Conservation (phyloP, 1,140 invertebrate genomes). For the Tyrophagus putrescentiae region DNA sequence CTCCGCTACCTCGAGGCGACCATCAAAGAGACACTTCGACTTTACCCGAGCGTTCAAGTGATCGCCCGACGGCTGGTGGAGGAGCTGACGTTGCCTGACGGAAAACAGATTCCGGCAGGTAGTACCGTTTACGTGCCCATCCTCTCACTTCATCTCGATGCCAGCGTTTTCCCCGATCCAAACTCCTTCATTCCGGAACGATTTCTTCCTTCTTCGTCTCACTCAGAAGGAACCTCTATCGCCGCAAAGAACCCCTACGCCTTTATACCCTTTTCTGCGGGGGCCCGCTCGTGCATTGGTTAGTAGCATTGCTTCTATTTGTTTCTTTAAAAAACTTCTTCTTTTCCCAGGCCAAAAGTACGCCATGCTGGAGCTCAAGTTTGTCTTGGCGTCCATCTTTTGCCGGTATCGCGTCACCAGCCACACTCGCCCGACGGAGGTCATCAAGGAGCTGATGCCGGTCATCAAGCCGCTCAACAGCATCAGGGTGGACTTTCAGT, state of each 20-base stretch:
- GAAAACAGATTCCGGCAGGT: constrained; percentile 32
- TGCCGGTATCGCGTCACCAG: constrained; percentile 30
- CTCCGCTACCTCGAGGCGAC: constrained; percentile 36
- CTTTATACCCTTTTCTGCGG: constrained; percentile 59
- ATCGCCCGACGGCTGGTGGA: constrained; percentile 31
- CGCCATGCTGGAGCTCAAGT: constrained; percentile 42
- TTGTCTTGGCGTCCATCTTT: constrained; percentile 35
- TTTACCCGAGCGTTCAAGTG: constrained; percentile 34
- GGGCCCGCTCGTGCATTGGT: constrained; percentile 57
- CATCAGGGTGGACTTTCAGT: not conserved
- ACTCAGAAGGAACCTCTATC: constrained; percentile 32
- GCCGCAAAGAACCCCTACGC: constrained; percentile 44
- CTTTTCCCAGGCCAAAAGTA: constrained; percentile 39
- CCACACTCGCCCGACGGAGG: not conserved
- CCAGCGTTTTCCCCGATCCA: constrained; percentile 35
- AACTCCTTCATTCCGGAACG: constrained; percentile 38
- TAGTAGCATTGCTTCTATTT: too few relatives aligned
- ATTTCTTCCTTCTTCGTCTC: too few relatives aligned
- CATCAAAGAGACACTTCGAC: constrained; percentile 43
- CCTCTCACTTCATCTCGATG: constrained; percentile 36
- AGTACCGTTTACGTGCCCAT: constrained; percentile 34
- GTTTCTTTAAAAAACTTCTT: not conserved
- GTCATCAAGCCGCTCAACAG: not conserved
- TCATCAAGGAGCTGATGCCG: not conserved
- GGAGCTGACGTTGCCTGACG: constrained; percentile 26